Base-by-base conservation (phyloP, 2,888 invertebrate species). In the Endomychus coccineus region DNA sequence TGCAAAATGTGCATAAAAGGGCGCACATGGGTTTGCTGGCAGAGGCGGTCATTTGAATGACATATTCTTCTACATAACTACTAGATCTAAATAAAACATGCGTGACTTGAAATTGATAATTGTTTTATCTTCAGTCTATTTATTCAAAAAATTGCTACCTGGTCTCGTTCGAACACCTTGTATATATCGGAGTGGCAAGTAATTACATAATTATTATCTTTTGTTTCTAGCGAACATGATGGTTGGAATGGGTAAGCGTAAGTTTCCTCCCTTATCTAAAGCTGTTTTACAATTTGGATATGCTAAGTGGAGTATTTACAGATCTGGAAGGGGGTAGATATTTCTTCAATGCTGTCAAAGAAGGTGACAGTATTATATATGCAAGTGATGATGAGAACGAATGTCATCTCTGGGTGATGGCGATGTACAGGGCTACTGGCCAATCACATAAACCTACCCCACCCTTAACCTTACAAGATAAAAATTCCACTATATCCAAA, bases 391-490 rank as follows among this genome's bases (percentile, higher is more conserved):
- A 96, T 64, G 95, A 98, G 70, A 94, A 91, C 59, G 98, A 98
- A 64, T 87, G 95, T 55, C 95, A 96, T 61, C 70, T 96, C 46
- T 98, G 98, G 98, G 97, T 98, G 17, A 97, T 96, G 86, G 97
- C 97, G 2, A 78, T 98, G 73, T 98, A 97, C 67, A 75, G 98
- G 51, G 98, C 98, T n/a, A 99, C 98, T 2, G 98, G 98, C 3
- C 98, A 99, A 67, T 91, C 94, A 33, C 96, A 98, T 69, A 98
- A 98, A 66, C 98, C 98, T 4, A 90, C 94, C 2, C 96, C 97
- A 4, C 94, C 94, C 1, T 75, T 88, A 25, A 35, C 77, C 65
- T 52, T 75, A 58, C 71, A 82, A 71, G 81, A 87, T 68, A 82
- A 94, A 73, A 85, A 82, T 62, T 83, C 84, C 14, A 83, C 86